Base-by-base conservation (phyloP, 2,113 vertebrate genomes). In the Silurus glanis region DNA sequence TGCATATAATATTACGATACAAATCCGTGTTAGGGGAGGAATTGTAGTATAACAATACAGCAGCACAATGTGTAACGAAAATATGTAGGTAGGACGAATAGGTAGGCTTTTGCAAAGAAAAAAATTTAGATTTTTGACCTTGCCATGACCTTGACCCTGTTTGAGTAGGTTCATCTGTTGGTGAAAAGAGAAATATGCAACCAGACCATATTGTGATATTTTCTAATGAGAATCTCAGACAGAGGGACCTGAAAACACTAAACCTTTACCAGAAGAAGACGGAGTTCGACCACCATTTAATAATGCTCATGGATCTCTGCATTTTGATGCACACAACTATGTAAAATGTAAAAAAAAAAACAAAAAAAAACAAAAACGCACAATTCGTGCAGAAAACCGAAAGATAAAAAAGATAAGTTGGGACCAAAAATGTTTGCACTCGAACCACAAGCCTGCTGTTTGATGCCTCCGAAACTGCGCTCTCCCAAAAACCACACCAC, bases 401-500 rank as follows among this genome's bases (percentile, higher is more conserved):
- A n/a, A n/a, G 21, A 9, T 56, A 58, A 3, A 28, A 45, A 80
- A 9, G 17, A 45, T 45, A 19, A 5, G 0, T 47, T 80, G 10
- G 58, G 19, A 61, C 56, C 9, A 61, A 14, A 78, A 78, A 75
- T 51, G 13, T 8, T 10, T 23, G 51, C 12, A 76, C 23, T 12
- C 51, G 2, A 51, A 25, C 12, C n/a, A 0, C 51, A 80, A 19
- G 19, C 4, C 5, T 4, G 17, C 16, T 80, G 59, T 80, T 45
- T 59, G 78, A 80, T 59, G 19, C 59, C 61, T 28, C 56, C 4
- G 53, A 72, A 56, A 56, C 61, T 69, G 49, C 17, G 37, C 56
- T 79, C 56, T 21, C 56, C 79, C 37, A 74, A 80, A 86, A 80
- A 86, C 67, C 62, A 10, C 86, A 85, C 58, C 58, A 17, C n/a